Percentiles rank a stretch among this genome's conserved stretches.
Evolutionary conservation across 1,140 invertebrate species (phyloP).

Genomic region (Halotydeus destructor): DNA sequence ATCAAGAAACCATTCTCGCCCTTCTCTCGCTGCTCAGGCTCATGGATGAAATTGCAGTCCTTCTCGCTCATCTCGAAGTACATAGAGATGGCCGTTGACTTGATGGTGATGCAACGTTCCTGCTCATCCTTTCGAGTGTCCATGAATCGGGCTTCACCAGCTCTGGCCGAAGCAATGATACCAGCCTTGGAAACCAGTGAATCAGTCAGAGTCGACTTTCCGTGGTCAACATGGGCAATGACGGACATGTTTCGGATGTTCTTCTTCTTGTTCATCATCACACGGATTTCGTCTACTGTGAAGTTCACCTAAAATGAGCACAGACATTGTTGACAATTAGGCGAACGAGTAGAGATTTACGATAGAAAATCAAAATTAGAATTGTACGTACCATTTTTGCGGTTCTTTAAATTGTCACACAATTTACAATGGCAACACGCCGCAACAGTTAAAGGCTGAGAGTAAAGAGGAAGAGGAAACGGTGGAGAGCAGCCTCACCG

Average conservation of each 20-base stretch:
- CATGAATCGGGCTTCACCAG: constrained; percentile 95
- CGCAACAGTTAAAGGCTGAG: too few relatives aligned
- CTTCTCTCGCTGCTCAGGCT: constrained; percentile 21
- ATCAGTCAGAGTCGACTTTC: constrained; percentile 97
- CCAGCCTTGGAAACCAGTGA: constrained; percentile 98
- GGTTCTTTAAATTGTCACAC: too few relatives aligned
- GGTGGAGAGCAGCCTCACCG: too few relatives aligned
- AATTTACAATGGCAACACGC: too few relatives aligned
- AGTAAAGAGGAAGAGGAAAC: too few relatives aligned
- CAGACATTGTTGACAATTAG: too few relatives aligned
- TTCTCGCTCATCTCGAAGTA: constrained; percentile 32
- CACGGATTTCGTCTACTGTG: constrained; percentile 97
- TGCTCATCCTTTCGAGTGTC: constrained; percentile 82
- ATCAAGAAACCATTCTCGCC: constrained; percentile 33
- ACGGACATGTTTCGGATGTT: constrained; percentile 99
- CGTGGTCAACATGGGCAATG: constrained; percentile 99
- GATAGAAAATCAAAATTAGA: too few relatives aligned
- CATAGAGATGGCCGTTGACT: constrained; percentile 61
- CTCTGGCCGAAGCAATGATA: constrained; percentile 94
- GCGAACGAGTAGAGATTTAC: too few relatives aligned
- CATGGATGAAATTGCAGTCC: constrained; percentile 26
- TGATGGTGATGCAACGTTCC: constrained; percentile 84
- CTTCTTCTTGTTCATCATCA: constrained; percentile 97
- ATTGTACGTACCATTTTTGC: too few relatives aligned
- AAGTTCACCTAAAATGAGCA: constrained; percentile 81